These are phyloP conservation scores for Laticauda laticaudata DNA, from an alignment of 2,113 vertebrate genomes.

Conservation along the genomic window DNA sequence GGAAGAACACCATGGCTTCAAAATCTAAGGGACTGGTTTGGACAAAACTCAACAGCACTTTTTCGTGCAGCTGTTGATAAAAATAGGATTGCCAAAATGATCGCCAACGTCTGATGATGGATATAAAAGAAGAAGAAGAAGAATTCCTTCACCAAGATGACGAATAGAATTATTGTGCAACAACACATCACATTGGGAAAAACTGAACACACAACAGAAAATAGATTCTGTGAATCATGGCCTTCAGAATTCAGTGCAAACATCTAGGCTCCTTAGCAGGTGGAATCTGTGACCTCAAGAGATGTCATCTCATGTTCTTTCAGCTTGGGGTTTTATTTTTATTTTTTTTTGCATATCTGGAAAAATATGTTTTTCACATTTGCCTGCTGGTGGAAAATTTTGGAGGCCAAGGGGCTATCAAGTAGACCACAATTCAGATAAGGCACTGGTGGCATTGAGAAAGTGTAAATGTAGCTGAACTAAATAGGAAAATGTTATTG, in stretches of 20 bases:
- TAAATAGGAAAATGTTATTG: not conserved
- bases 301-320: not conserved
- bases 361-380: not conserved
- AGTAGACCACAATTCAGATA: not conserved
- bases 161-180: not conserved
- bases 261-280: not conserved
- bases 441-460: not conserved
- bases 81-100: no score
- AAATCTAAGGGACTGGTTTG: no score
- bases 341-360: not conserved
- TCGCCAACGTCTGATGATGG: no score
- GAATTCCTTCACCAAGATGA: not conserved
- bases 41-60: no score
- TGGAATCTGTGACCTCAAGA: not conserved
- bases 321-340: no score
- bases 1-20: no score
- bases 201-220: not conserved
- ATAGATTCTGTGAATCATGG: not conserved
- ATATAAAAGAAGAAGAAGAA: no score
- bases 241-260: not conserved
- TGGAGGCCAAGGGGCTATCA: not conserved
- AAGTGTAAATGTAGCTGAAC: not conserved
- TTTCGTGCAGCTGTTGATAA: no score
- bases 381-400: not conserved
- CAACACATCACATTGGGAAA: not conserved